These are phyloP conservation scores for Pseudonaja textilis DNA, from an alignment of 2,113 vertebrate species.

Conservation along the genomic window DNA sequence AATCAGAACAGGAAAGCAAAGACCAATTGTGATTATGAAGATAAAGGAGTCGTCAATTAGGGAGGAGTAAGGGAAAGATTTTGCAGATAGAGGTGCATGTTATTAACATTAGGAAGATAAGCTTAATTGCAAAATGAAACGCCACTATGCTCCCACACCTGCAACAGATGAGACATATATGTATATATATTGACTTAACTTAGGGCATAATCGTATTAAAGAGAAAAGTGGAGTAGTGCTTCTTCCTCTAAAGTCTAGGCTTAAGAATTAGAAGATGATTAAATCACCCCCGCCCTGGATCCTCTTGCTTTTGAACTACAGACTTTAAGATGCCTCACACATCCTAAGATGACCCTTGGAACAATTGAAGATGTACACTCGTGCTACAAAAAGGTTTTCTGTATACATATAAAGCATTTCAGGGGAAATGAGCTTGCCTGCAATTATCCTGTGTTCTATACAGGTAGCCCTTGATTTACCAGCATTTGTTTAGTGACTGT, in stretches of 20 bases:
- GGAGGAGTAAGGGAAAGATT: neutral
- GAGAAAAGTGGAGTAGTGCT: neutral
- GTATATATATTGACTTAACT: neutral
- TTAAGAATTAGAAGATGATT: neutral
- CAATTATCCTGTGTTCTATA: neutral
- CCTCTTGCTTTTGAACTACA: neutral
- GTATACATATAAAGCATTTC: neutral
- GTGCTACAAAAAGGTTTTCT: neutral
- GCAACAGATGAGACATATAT: neutral
- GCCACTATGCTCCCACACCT: neutral
- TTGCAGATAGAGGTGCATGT: neutral
- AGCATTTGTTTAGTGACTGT: neutral
- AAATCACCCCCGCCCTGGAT: neutral
- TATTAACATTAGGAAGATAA: constrained; percentile 9
- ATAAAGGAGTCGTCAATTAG: constrained; percentile 11
- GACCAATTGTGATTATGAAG: neutral
- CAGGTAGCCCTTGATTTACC: neutral
- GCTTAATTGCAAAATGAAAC: constrained; percentile 14
- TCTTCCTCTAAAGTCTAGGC: neutral
- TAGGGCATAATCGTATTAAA: neutral
- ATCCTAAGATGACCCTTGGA: neutral
- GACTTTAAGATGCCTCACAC: neutral
- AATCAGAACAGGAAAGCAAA: neutral
- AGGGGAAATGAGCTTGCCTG: neutral
- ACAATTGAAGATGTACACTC: neutral